phyloP scores from a whole-genome alignment of 2,888 invertebrate genomes.

The Nowickia ferox region DNA sequence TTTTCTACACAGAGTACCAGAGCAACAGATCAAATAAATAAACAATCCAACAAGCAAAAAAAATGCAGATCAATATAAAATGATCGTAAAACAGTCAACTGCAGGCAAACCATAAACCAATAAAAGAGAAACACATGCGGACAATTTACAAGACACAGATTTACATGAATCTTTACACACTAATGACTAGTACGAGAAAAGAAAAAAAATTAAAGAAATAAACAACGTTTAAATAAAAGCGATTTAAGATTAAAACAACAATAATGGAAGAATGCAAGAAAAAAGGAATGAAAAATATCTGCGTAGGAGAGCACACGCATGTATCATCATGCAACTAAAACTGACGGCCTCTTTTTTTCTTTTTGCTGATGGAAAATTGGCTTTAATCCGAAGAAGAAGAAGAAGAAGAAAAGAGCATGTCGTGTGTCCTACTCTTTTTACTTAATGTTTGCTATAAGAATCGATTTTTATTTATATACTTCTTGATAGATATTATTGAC shows the following conservation, averaged over 20 bases:
- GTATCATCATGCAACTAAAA: background rate
- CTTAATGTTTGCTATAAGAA: background rate
- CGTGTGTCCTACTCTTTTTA: background rate
- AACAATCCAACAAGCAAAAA: background rate
- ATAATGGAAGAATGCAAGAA: background rate
- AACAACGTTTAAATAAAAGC: background rate
- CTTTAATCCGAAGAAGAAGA: background rate
- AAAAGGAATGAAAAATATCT: background rate
- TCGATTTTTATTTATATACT: conserved; percentile 4
- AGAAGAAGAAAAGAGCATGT: background rate
- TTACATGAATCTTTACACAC: conserved; percentile 59
- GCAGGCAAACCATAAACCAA: conserved; percentile 1
- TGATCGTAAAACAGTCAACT: background rate
- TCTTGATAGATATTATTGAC: background rate
- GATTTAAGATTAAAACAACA: conserved; percentile 7
- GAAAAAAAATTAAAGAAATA: background rate
- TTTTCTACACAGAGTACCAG: background rate
- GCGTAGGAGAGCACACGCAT: conserved; percentile 33
- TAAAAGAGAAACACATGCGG: background rate
- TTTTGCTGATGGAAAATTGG: background rate
- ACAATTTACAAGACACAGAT: conserved; percentile 18
- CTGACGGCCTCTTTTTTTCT: background rate
- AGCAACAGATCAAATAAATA: background rate
- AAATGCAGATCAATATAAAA: conserved; percentile 20
- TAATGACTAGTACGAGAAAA: conserved; percentile 42